Evolutionary conservation across 2,888 invertebrate species (phyloP).

Genomic region (Dryobota labecula): DNA sequence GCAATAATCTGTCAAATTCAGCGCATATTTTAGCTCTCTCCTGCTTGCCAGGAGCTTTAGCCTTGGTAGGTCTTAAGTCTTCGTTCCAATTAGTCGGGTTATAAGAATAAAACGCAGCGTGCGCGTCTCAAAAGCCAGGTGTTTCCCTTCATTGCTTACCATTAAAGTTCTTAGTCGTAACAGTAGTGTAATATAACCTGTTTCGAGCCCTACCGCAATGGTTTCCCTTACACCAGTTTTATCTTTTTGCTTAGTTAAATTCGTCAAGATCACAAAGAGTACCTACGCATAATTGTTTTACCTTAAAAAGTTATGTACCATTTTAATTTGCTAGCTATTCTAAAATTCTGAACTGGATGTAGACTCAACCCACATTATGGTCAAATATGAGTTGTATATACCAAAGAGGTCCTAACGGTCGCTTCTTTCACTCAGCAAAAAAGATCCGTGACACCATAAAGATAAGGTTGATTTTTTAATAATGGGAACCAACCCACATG

Average conservation of each 20-base stretch:
- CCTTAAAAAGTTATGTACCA: background rate
- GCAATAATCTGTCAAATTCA: background rate
- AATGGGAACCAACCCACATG: no score
- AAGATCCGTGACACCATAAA: no score
- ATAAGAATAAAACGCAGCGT: constrained; percentile 32
- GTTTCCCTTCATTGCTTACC: constrained; percentile 52
- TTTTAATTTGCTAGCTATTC: background rate
- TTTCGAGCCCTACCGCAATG: constrained; percentile 31
- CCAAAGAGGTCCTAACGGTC: no score
- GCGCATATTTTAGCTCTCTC: background rate
- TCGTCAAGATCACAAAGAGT: background rate
- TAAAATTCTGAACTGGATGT: no score
- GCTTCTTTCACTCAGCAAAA: no score
- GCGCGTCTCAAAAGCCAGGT: constrained; percentile 50
- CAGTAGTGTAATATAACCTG: constrained; percentile 49
- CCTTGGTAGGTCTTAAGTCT: no score
- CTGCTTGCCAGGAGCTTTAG: no score
- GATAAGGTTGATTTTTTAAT: no score
- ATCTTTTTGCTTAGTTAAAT: background rate
- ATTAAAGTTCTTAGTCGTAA: constrained; percentile 44
- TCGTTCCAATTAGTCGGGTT: constrained; percentile 10
- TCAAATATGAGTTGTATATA: no score
- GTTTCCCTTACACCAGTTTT: background rate
- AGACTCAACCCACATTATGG: no score
- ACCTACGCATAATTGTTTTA: background rate